These are phyloP conservation scores for Oscheius sp. DNA, from an alignment of 2,888 invertebrate genomes.

Conservation along the genomic window DNA sequence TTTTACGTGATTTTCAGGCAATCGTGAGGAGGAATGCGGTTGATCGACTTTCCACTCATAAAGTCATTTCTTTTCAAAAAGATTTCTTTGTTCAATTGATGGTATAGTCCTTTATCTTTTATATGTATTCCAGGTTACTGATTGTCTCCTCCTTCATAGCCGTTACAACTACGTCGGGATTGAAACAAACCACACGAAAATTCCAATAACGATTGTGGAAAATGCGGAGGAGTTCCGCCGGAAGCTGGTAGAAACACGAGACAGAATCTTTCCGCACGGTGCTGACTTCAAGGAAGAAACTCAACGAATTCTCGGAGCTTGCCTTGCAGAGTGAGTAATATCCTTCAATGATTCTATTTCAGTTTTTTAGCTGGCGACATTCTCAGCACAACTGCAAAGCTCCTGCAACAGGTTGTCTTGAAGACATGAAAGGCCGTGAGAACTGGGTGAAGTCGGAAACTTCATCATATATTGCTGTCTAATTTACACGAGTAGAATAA, in stretches of 20 bases:
- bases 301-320: conserved; percentile 13
- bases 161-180: conserved; percentile 26
- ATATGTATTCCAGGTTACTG: neutral
- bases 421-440: conserved; percentile 12
- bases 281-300: conserved; percentile 19
- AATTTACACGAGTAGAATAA: neutral
- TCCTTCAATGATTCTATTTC: neutral
- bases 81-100: neutral
- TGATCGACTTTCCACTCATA: conserved; percentile 17
- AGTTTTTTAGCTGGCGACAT: conserved; percentile 26
- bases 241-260: neutral
- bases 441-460: conserved; percentile 7
- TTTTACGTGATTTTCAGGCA: neutral
- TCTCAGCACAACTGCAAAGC: conserved; percentile 21
- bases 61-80: neutral
- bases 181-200: neutral
- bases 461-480: neutral
- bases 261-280: conserved; percentile 23
- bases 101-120: neutral
- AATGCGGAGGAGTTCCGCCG: neutral
- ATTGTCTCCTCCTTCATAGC: conserved; percentile 18
- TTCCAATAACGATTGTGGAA: neutral
- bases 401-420: conserved; percentile 17
- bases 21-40: conserved; percentile 9
- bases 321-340: conserved; percentile 3